Conservation (phyloP, 2,888 invertebrate species). For the Dioctria linearis region DNA sequence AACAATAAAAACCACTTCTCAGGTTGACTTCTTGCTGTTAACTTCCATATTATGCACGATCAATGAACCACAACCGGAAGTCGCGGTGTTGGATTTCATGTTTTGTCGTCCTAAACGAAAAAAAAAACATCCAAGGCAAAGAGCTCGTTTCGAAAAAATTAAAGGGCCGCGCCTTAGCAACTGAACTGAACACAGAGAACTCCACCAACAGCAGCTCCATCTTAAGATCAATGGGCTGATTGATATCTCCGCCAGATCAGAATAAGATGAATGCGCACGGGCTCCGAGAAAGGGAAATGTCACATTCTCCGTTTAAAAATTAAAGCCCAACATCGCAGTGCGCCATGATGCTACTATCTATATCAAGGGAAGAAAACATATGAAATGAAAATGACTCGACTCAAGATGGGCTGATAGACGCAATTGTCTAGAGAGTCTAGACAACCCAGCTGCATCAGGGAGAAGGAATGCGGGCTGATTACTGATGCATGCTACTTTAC, state of each 20-base stretch:
- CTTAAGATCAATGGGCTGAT: slow-evolving; percentile 15
- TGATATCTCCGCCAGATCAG: slow-evolving; percentile 10
- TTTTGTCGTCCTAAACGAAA: neutral
- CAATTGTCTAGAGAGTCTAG: slow-evolving; percentile 4
- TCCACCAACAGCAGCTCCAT: neutral
- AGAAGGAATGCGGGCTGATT: slow-evolving; percentile 19
- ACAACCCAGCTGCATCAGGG: slow-evolving; percentile 12
- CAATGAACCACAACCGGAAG: slow-evolving; percentile 2
- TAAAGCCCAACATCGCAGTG: neutral
- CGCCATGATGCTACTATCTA: neutral
- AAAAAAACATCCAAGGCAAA: neutral
- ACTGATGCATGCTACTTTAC: slow-evolving; percentile 4
- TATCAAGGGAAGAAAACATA: neutral
- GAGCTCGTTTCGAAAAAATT: neutral
- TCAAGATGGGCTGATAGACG: neutral
- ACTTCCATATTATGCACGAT: neutral
- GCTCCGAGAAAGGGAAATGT: neutral
- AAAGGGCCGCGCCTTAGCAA: slow-evolving; percentile 6
- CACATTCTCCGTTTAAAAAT: neutral
- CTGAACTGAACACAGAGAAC: neutral
- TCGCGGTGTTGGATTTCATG: neutral
- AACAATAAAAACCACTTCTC: no score
- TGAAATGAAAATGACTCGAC: neutral
- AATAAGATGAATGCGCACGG: neutral
- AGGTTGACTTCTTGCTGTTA: no score